These are phyloP conservation scores for Cladopsammia gracilis DNA, from an alignment of 64 coral and sea anemone genomes.

Conservation along the genomic window DNA sequence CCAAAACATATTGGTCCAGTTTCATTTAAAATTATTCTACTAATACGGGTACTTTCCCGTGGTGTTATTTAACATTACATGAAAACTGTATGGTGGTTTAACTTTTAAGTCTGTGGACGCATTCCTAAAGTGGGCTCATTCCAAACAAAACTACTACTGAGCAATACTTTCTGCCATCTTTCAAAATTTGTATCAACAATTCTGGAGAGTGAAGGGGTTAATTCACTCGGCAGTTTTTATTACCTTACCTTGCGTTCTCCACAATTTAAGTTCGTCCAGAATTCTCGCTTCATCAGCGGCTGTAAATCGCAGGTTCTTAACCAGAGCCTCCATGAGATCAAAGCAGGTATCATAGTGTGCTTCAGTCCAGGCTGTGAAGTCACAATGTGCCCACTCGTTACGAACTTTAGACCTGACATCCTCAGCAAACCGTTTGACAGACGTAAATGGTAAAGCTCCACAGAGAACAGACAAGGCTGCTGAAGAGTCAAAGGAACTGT, in stretches of 20 bases:
- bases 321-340: slow-evolving; percentile 53
- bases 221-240: not conserved
- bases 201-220: no score
- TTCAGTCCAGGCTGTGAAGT: slow-evolving; percentile 45
- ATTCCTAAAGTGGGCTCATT: no score
- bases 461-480: slow-evolving; percentile 52
- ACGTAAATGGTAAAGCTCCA: slow-evolving; percentile 24
- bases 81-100: no score
- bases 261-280: slow-evolving; percentile 54
- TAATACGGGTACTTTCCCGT: no score
- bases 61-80: no score
- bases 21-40: no score
- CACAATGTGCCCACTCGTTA: slow-evolving; percentile 79
- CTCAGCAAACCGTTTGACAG: slow-evolving; percentile 19
- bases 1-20: no score
- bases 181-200: no score
- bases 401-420: slow-evolving; percentile 49
- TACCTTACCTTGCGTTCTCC: slow-evolving; percentile 64
- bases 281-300: not conserved
- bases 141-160: no score
- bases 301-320: slow-evolving; percentile 17
- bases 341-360: slow-evolving; percentile 22
- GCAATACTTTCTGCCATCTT: no score
- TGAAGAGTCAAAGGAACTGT: slow-evolving; percentile 69
- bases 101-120: no score